Base-by-base conservation (phyloP, 1,140 invertebrate genomes). In the Saxidomus purpurata region DNA sequence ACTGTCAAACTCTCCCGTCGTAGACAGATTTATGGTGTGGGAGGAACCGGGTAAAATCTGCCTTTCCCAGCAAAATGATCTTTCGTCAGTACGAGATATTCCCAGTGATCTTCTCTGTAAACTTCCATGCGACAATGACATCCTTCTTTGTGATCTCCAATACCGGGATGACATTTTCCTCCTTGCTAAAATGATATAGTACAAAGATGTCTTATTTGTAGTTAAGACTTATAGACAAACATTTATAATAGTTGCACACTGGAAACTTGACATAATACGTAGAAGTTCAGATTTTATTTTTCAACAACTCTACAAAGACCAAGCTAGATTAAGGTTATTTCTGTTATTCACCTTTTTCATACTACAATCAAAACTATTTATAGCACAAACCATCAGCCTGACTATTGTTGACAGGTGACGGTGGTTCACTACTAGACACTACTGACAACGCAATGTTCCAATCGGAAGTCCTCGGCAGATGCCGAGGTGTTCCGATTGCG, bases 11-110 rank as follows among this genome's bases (percentile, higher is more conserved):
- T n/a, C n/a, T n/a, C n/a, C n/a, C n/a, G n/a, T n/a, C n/a, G n/a
- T n/a, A n/a, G n/a, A 43, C 43, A 43, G 43, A 43, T 43, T 43
- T 43, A n/a, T 43, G 43, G 43, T 43, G 43, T 43, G 43, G 43
- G 43, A 8, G 52, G 52, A 63, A n/a, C 25, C 4, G n/a, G 1
- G 4, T 28, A 28, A 19, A 63, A n/a, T 40, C 36, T 61, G 17
- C 40, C 76, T 34, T 80, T 80, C 3, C 77, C 80, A 34, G 63
- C 36, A 34, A 85, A 85, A 28, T 85, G 83, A n/a, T 74, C 67
- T 28, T 74, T 85, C 2, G 69, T 59, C 22, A 85, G 47, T 8
- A 40, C 76, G 13, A 25, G 22, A 15, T 49, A 69, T 55, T 74
- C 67, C n/a, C 43, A 49, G 4, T 67, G 63, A 13, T 47, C 83